phyloP scores from a whole-genome alignment of 2,888 invertebrate species.

The Sminthurides aquaticus region DNA sequence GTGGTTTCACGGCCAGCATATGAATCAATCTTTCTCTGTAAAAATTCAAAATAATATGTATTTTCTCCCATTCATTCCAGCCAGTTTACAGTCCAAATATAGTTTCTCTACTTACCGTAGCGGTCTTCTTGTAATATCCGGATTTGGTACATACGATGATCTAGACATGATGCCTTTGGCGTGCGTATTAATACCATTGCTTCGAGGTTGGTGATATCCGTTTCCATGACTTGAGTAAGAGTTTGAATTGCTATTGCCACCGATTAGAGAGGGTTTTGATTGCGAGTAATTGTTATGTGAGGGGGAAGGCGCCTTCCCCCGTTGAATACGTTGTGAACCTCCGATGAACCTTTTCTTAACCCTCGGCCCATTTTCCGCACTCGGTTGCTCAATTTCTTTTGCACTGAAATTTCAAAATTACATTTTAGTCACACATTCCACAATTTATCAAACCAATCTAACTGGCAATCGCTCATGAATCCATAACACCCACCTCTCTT shows the following conservation, averaged over 20 bases:
- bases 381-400: constrained; percentile 85
- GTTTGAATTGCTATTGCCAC: constrained; percentile 30
- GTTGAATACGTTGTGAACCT: constrained; percentile 26
- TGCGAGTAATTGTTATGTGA: constrained; percentile 28
- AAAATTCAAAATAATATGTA: constrained; percentile 34
- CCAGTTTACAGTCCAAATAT: neutral
- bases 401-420: constrained; percentile 56
- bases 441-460: neutral
- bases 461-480: neutral
- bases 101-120: constrained; percentile 55
- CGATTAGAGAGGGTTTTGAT: constrained; percentile 23
- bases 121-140: constrained; percentile 64
- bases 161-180: constrained; percentile 12
- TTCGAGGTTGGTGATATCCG: neutral
- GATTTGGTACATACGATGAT: neutral
- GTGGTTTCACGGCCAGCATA: constrained; percentile 82
- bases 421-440: neutral
- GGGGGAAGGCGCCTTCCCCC: constrained; percentile 38
- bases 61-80: neutral
- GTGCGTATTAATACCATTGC: constrained; percentile 16
- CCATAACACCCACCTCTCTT: constrained; percentile 64
- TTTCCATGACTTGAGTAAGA: constrained; percentile 22
- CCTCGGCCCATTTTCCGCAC: constrained; percentile 79
- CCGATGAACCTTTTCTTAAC: constrained; percentile 62
- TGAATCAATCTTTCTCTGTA: constrained; percentile 88